Percentiles rank a stretch among this genome's conserved stretches.
phyloP scores from a whole-genome alignment of 2,888 invertebrate species.

The Cerastis rubricosa region DNA sequence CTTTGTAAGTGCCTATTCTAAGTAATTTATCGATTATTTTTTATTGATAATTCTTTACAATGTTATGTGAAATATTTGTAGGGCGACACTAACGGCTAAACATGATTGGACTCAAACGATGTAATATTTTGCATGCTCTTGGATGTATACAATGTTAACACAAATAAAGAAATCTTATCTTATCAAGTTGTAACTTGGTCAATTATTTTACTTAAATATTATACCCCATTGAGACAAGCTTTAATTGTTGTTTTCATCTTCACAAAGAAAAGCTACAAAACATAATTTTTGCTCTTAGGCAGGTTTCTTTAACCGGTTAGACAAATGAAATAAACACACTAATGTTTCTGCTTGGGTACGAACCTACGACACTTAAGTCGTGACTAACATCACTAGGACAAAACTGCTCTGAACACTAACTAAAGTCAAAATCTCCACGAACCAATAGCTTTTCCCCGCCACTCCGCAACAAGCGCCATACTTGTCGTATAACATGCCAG shows the following conservation, averaged over 20 bases:
- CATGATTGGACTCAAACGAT: too few relatives aligned
- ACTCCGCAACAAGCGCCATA: constrained; percentile 38
- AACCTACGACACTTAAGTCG: not conserved
- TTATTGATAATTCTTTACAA: too few relatives aligned
- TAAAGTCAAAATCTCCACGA: not conserved
- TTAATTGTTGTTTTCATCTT: too few relatives aligned
- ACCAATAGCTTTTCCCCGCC: constrained; percentile 23
- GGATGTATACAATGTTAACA: too few relatives aligned
- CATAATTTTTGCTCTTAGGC: not conserved
- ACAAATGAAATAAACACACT: not conserved
- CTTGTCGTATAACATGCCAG: constrained; percentile 54
- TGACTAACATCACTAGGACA: not conserved
- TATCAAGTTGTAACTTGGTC: not conserved
- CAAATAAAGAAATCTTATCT: too few relatives aligned
- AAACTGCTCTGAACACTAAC: not conserved
- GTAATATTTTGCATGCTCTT: too few relatives aligned
- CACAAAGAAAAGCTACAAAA: not conserved
- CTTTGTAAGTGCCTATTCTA: too few relatives aligned
- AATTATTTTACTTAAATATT: not conserved
- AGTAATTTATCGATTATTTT: too few relatives aligned
- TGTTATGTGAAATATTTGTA: too few relatives aligned
- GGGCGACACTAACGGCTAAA: too few relatives aligned
- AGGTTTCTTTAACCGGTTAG: not conserved
- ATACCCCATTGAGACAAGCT: not conserved
- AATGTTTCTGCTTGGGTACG: not conserved